Conservation (phyloP, 2,113 vertebrate genomes). For the Bostrychus sinensis region DNA sequence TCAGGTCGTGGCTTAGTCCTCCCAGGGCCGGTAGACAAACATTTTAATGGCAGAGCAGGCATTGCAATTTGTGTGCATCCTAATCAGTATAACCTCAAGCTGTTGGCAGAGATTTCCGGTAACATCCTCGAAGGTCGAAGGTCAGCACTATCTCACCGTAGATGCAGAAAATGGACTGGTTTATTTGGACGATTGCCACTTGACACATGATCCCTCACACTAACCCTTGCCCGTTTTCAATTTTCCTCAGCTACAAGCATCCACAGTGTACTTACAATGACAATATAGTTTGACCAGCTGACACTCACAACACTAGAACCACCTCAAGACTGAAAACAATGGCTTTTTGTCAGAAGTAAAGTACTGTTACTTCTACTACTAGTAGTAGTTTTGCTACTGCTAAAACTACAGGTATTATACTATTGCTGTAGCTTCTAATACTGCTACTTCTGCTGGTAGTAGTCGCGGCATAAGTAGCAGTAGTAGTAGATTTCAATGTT, state of each 20-base stretch:
- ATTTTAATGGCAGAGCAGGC: conserved; percentile 35
- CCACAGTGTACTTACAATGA: too few relatives aligned
- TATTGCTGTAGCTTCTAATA: too few relatives aligned
- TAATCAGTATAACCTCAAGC: conserved; percentile 52
- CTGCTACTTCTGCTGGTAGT: too few relatives aligned
- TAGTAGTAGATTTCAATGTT: too few relatives aligned
- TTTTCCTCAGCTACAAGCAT: not conserved
- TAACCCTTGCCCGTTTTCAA: not conserved
- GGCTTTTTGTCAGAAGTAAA: too few relatives aligned
- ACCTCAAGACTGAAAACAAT: too few relatives aligned
- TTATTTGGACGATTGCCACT: conserved; percentile 33
- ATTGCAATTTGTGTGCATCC: conserved; percentile 59
- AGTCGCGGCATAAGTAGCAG: too few relatives aligned
- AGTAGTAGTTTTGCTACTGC: too few relatives aligned
- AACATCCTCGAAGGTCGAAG: conserved; percentile 57
- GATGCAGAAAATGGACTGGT: conserved; percentile 38
- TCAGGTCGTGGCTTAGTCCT: conserved; percentile 36
- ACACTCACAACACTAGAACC: not conserved
- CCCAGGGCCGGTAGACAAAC: conserved; percentile 31
- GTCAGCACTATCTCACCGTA: conserved; percentile 57
- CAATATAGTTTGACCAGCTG: not conserved
- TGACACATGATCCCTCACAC: conserved; percentile 4
- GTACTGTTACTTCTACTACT: too few relatives aligned
- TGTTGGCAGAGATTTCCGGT: conserved; percentile 52
- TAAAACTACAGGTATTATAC: too few relatives aligned